Evolutionary conservation across 1,140 invertebrate genomes (phyloP).

Genomic region (Formica selysi): DNA sequence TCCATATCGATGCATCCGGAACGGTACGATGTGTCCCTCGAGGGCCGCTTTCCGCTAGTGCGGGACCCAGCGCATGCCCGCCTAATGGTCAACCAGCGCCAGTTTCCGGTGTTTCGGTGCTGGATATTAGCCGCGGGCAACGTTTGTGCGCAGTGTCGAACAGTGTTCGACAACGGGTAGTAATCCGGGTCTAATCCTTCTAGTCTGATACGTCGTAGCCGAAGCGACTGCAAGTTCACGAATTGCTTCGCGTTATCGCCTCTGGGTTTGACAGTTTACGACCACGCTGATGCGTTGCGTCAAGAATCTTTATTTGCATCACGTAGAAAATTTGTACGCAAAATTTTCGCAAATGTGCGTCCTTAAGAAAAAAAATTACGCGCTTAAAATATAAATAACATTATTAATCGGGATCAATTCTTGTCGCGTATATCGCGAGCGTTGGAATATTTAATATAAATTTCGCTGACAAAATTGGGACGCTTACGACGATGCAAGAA

Average conservation of each 20-base stretch:
- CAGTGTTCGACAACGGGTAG: conserved; percentile 46
- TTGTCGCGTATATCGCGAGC: not conserved
- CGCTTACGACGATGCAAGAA: conserved; percentile 2
- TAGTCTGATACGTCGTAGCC: conserved; percentile 17
- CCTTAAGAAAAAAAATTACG: not conserved
- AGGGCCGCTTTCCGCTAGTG: not conserved
- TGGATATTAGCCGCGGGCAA: conserved; percentile 40
- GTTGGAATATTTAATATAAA: not conserved
- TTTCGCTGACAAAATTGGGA: conserved; percentile 12
- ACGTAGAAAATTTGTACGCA: not conserved
- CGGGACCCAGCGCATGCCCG: not conserved
- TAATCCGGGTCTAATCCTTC: conserved; percentile 55
- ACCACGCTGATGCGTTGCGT: not conserved
- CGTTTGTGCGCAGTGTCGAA: conserved; percentile 1
- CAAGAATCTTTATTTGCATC: not conserved
- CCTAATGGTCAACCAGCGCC: conserved; percentile 47
- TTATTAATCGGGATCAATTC: not conserved
- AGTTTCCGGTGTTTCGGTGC: conserved; percentile 46
- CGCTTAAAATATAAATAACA: not conserved
- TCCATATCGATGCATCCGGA: conserved; percentile 39
- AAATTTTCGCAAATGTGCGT: not conserved
- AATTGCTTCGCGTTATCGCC: conserved; percentile 38
- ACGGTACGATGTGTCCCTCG: conserved; percentile 7
- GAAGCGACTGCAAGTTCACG: conserved; percentile 33
- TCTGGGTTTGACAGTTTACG: not conserved